Percentiles rank a stretch among this genome's conserved stretches.
phyloP scores from a whole-genome alignment of 2,113 vertebrate species.

The Amphiprion percula region DNA sequence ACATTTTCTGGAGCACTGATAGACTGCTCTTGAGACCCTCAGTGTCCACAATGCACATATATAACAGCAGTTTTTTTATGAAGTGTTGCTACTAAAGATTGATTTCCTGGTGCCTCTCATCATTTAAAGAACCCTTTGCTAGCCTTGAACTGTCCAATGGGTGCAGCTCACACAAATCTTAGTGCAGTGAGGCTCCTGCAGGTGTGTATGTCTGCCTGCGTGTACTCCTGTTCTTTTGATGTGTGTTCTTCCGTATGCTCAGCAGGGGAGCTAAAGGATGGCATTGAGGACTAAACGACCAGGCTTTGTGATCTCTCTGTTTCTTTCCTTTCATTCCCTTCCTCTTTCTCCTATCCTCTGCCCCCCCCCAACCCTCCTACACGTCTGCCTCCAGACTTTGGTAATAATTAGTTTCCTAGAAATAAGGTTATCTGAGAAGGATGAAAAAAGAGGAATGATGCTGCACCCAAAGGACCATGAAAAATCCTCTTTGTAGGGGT shows the following conservation, averaged over 20 bases:
- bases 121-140: slow-evolving; percentile 53
- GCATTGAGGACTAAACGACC: slow-evolving; percentile 60
- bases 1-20: slow-evolving; percentile 13
- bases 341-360: slow-evolving; percentile 29
- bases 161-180: slow-evolving; percentile 43
- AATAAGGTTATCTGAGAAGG: slow-evolving; percentile 61
- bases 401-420: slow-evolving; percentile 73
- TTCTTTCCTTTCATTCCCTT: slow-evolving; percentile 22
- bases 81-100: slow-evolving; percentile 44
- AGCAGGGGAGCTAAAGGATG: slow-evolving; percentile 51
- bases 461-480: slow-evolving; percentile 59
- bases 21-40: neutral
- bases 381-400: slow-evolving; percentile 56
- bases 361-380: slow-evolving; percentile 43
- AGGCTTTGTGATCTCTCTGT: slow-evolving; percentile 58
- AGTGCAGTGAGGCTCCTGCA: slow-evolving; percentile 39
- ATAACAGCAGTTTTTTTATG: slow-evolving; percentile 28
- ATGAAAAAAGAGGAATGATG: slow-evolving; percentile 38
- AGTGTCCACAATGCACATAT: slow-evolving; percentile 17
- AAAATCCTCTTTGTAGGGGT: slow-evolving; percentile 62
- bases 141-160: slow-evolving; percentile 58
- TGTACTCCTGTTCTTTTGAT: slow-evolving; percentile 60
- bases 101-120: slow-evolving; percentile 50
- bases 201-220: slow-evolving; percentile 37
- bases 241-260: slow-evolving; percentile 57